A percentile compares a stretch with the other conserved stretches of the same genome.
These are phyloP conservation scores for Orycteropus afer DNA, from an alignment of 2,113 vertebrate species.

Conservation along the genomic window DNA sequence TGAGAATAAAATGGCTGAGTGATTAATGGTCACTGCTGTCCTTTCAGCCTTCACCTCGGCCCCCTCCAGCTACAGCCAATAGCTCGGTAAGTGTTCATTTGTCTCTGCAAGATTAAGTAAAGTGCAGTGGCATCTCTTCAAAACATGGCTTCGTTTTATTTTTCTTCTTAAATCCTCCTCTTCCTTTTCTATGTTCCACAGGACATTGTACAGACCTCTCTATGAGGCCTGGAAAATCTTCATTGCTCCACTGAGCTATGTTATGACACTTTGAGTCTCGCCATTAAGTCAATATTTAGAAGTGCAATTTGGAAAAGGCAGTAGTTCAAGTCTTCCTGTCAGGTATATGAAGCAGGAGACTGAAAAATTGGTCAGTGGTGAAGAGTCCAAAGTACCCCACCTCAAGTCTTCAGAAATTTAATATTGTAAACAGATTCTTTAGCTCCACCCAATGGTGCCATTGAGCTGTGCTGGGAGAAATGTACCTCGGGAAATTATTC, in stretches of 20 bases:
- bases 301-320: conserved; percentile 83
- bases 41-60: not conserved
- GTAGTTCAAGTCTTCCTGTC: conserved; percentile 78
- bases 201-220: conserved; percentile 68
- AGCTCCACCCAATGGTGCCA: conserved; percentile 23
- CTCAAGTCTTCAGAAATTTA: conserved; percentile 32
- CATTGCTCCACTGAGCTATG: conserved; percentile 71
- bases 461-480: not conserved
- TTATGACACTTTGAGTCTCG: conserved; percentile 82
- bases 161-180: conserved; percentile 55
- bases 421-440: conserved; percentile 40
- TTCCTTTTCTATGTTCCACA: conserved; percentile 47
- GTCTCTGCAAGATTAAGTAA: conserved; percentile 57
- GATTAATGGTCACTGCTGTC: not conserved
- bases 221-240: conserved; percentile 79
- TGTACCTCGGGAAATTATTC: not conserved
- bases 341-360: conserved; percentile 78
- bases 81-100: not conserved
- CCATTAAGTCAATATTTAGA: conserved; percentile 86
- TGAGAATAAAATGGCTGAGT: not conserved
- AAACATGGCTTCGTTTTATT: conserved; percentile 67
- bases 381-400: conserved; percentile 61
- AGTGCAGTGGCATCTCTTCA: conserved; percentile 17
- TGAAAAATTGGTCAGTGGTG: conserved; percentile 60
- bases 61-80: not conserved